Percentiles rank a stretch among this genome's conserved stretches.
Conservation (phyloP, 2,797 vertebrate genomes). For the Distichodus sexfasciatus region DNA sequence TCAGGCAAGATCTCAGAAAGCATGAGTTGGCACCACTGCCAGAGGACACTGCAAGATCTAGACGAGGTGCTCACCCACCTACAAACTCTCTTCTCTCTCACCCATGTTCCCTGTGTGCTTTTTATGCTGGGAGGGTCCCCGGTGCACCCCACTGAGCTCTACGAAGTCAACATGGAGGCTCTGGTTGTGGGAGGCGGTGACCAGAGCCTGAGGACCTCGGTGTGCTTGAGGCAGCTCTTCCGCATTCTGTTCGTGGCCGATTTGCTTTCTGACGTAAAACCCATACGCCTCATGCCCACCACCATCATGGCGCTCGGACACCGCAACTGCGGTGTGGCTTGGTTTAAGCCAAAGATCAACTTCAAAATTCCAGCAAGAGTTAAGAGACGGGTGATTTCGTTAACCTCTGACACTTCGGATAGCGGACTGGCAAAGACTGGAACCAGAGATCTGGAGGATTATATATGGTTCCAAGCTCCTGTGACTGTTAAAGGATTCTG, state of each 20-base stretch:
- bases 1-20: slow-evolving; percentile 54
- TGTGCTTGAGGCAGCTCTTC: slow-evolving; percentile 87
- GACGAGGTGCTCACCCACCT: slow-evolving; percentile 84
- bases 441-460: slow-evolving; percentile 74
- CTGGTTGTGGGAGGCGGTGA: slow-evolving; percentile 68
- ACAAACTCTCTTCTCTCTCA: slow-evolving; percentile 86
- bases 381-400: slow-evolving; percentile 77
- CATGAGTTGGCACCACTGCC: slow-evolving; percentile 73
- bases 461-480: slow-evolving; percentile 94
- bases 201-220: slow-evolving; percentile 73
- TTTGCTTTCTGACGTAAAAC: slow-evolving; percentile 83
- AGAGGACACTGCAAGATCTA: slow-evolving; percentile 80
- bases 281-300: slow-evolving; percentile 78
- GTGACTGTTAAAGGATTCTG: slow-evolving; percentile 84
- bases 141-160: slow-evolving; percentile 86
- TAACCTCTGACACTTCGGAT: slow-evolving; percentile 73
- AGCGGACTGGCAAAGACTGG: slow-evolving; percentile 15
- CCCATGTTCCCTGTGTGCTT: slow-evolving; percentile 85
- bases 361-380: slow-evolving; percentile 84
- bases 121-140: slow-evolving; percentile 86
- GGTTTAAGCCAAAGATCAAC: slow-evolving; percentile 91
- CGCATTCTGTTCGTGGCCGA: slow-evolving; percentile 87
- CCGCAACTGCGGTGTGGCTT: slow-evolving; percentile 85
- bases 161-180: slow-evolving; percentile 89
- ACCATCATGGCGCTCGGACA: slow-evolving; percentile 84